These are phyloP conservation scores for Hycleus phaleratus DNA, from an alignment of 1,140 invertebrate species.

Conservation along the genomic window DNA sequence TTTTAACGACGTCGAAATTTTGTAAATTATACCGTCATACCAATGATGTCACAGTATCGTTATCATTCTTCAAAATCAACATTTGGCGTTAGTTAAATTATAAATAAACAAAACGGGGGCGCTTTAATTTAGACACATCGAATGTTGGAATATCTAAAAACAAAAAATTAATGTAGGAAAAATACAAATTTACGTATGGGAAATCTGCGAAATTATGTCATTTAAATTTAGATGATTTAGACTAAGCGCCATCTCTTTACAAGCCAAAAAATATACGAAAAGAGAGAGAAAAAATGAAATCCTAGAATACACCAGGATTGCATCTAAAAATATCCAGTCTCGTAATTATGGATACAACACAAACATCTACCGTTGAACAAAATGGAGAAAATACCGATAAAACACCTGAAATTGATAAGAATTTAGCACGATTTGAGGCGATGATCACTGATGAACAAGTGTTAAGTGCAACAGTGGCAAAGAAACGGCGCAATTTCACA, in stretches of 20 bases:
- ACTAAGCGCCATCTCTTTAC: neutral
- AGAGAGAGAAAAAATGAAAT: neutral
- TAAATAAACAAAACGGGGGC: too few relatives aligned
- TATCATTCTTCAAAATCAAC: too few relatives aligned
- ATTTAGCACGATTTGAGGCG: slow-evolving; percentile 29
- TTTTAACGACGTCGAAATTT: too few relatives aligned
- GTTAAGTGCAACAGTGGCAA: slow-evolving; percentile 41
- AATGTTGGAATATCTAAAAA: too few relatives aligned
- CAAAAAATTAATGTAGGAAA: too few relatives aligned
- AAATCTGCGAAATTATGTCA: too few relatives aligned
- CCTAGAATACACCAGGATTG: neutral
- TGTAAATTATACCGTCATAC: too few relatives aligned
- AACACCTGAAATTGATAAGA: slow-evolving; percentile 16
- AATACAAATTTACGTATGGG: too few relatives aligned
- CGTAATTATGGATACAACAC: slow-evolving; percentile 27
- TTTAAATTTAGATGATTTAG: neutral
- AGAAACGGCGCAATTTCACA: slow-evolving; percentile 46
- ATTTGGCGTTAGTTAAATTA: too few relatives aligned
- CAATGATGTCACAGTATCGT: too few relatives aligned
- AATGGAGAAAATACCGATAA: slow-evolving; percentile 23
- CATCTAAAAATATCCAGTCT: slow-evolving; percentile 21
- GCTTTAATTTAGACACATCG: too few relatives aligned
- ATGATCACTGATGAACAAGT: slow-evolving; percentile 43
- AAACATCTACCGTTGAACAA: slow-evolving; percentile 21
- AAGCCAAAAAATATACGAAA: neutral